A percentile compares a stretch with the other conserved stretches of the same genome.
These are phyloP conservation scores for Aricia agestis DNA, from an alignment of 1,140 invertebrate genomes.

Conservation along the genomic window DNA sequence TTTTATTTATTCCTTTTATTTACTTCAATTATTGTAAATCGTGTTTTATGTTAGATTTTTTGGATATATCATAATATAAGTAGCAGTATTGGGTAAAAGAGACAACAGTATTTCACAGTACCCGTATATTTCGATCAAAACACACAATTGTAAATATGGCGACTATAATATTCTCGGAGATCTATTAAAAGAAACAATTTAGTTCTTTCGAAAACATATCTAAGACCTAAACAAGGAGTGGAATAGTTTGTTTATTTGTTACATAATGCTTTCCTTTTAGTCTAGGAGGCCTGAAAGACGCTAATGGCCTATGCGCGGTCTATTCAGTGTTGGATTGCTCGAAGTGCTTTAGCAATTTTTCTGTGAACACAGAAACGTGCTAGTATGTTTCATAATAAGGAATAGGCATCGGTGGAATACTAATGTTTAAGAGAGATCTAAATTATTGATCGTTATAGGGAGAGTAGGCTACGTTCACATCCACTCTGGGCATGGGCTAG, in stretches of 20 bases:
- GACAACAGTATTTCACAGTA: conserved; percentile 23
- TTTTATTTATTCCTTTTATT: neutral
- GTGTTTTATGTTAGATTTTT: too few relatives aligned
- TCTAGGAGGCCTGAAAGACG: neutral
- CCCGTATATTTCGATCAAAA: conserved; percentile 42
- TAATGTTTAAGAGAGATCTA: neutral
- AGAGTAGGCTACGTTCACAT: neutral
- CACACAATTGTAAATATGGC: conserved; percentile 45
- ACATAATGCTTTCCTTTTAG: neutral
- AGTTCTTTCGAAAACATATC: neutral
- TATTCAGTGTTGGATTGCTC: neutral
- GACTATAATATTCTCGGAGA: conserved; percentile 21
- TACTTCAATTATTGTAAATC: too few relatives aligned
- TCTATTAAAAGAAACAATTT: neutral
- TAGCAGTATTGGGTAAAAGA: neutral
- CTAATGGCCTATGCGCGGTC: neutral
- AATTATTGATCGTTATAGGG: neutral
- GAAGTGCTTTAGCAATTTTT: neutral
- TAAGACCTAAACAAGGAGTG: neutral
- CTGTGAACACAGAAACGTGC: neutral
- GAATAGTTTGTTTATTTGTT: neutral
- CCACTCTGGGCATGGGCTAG: neutral
- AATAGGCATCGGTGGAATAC: neutral
- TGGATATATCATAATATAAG: too few relatives aligned
- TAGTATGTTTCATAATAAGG: neutral